Evolutionary conservation across 2,797 vertebrate genomes (phyloP).

Genomic region (Hemitrygon akajei): DNA sequence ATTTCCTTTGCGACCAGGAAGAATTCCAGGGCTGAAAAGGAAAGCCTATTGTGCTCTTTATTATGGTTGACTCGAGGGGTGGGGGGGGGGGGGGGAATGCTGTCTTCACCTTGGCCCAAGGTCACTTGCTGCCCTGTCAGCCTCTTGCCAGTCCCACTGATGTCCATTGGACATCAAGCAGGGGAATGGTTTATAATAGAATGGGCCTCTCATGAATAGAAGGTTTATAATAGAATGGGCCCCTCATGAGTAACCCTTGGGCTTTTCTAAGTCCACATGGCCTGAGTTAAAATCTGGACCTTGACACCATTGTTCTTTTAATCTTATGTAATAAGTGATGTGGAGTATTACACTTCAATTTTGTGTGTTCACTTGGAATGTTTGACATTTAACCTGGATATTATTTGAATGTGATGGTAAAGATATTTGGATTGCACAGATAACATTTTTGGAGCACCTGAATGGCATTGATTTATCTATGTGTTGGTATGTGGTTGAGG

Average conservation of each 20-base stretch:
- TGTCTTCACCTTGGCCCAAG: not conserved
- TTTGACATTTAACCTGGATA: too few species aligned
- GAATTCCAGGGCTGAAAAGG: not conserved
- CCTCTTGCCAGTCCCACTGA: not conserved
- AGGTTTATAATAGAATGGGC: not conserved
- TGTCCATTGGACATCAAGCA: not conserved
- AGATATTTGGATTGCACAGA: too few species aligned
- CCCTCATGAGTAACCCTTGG: not conserved
- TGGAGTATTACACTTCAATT: too few species aligned
- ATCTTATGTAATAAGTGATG: too few species aligned
- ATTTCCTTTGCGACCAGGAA: not conserved
- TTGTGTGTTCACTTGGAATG: too few species aligned
- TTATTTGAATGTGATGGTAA: too few species aligned
- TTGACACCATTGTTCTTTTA: too few species aligned
- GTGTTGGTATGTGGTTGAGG: too few species aligned
- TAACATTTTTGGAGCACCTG: not conserved
- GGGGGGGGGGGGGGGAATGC: not conserved
- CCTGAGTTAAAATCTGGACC: too few species aligned
- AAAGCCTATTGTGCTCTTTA: not conserved
- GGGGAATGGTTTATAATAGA: not conserved
- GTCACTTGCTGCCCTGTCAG: not conserved
- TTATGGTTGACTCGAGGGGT: not conserved
- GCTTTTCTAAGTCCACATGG: not conserved
- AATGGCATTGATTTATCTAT: too few species aligned
- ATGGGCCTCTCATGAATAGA: not conserved